phyloP scores from a whole-genome alignment of 1,140 invertebrate species.

The Pomacea maculata region DNA sequence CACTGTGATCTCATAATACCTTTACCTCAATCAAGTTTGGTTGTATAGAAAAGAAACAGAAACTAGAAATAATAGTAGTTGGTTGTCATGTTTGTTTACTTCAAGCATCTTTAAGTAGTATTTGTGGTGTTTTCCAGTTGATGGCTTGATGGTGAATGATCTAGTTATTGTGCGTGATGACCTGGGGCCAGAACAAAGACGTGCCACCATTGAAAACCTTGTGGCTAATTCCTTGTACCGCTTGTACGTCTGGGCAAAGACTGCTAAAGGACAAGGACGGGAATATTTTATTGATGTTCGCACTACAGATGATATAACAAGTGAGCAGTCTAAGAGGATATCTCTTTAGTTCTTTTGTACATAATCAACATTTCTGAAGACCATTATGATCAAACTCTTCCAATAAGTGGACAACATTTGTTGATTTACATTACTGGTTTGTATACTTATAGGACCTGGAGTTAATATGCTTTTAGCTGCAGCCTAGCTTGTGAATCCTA shows the following conservation, averaged over 20 bases:
- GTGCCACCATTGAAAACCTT: constrained; percentile 32
- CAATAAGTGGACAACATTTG: too few species aligned
- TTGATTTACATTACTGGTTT: too few species aligned
- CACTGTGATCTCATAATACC: neutral
- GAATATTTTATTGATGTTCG: constrained; percentile 52
- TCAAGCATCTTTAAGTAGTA: too few species aligned
- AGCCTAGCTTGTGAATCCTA: too few species aligned
- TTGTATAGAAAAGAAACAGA: too few species aligned
- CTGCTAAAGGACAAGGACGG: constrained; percentile 82
- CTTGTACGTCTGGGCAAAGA: constrained; percentile 82
- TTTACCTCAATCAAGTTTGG: neutral
- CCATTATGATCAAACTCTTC: too few species aligned
- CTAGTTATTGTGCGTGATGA: constrained; percentile 73
- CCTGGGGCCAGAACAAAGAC: constrained; percentile 26
- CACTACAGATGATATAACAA: constrained; percentile 38
- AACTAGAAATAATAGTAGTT: too few species aligned
- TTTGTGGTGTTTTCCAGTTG: constrained; percentile 55
- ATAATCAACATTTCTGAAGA: too few species aligned
- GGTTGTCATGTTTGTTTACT: too few species aligned
- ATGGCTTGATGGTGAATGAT: constrained; percentile 70
- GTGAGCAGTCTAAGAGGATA: constrained; percentile 40
- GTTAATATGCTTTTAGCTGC: too few species aligned
- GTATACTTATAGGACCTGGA: too few species aligned
- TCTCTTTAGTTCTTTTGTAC: neutral
- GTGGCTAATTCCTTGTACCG: constrained; percentile 81